Evolutionary conservation across 2,797 vertebrate genomes (phyloP), one percentile per base, ranked within the genome.

Genomic region (Syncerus caffer): DNA sequence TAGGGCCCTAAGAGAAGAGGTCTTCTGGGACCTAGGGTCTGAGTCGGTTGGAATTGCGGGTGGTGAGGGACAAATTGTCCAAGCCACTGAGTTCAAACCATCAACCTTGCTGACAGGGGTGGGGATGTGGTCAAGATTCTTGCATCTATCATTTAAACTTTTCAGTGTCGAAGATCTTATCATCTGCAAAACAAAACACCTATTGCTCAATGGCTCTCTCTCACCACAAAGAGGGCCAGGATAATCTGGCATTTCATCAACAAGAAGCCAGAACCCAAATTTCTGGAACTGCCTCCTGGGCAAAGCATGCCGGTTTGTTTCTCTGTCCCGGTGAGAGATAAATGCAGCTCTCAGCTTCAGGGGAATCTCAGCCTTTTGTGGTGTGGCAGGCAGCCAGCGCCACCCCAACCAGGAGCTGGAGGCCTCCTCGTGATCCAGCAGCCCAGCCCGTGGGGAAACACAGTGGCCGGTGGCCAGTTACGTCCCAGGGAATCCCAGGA

Each of bases 281-380:
- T 98, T 98, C 98, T 98, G 98, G 97, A 98, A 97, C 85, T 87
- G 94, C 92, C 88, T 97, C 83, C 60, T 1, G 67, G 97, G 94
- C 84, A 82, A 60, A 95, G 95, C 85, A 31, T 25, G 85, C 95
- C 29, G 86, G 93, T 89, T 62, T 71, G 60, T 83, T 58, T 87
- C 92, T 87, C 85, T 51, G 87, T 88, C 64, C 57, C 19, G 15
- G 47, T 53, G 64, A 96, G 93, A 88, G 95, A 93, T 47, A 92
- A 94, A 92, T 29, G 93, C 47, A 12, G 82, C 85, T 16, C 85
- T 94, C 7, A 9, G 92, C 95, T 97, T 95, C 96, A 93, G 96
- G 96, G 95, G 95, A 97, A 94, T 85, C 94, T 93, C 94, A 11
- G 95, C 79, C 87, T 96, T 90, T 86, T 96, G 97, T 58, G 97